Conservation (phyloP, 2,888 invertebrate species). For the Marasmarcha lunaedactyla region DNA sequence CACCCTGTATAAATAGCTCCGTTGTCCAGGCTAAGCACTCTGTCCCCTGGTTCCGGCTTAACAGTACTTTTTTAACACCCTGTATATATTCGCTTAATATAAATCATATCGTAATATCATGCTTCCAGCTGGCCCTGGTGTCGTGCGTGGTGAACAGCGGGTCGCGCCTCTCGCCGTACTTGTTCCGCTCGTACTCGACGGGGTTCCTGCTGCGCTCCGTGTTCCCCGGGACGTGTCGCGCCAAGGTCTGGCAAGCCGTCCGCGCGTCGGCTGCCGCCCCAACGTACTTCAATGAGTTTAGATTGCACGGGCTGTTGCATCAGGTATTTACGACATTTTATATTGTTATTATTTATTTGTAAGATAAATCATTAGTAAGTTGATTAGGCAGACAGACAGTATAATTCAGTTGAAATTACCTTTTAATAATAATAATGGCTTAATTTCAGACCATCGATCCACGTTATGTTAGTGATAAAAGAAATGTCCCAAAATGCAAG, state of each 20-base stretch:
- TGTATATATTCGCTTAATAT: too few species aligned
- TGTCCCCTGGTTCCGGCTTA: too few species aligned
- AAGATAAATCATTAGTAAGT: too few species aligned
- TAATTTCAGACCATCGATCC: too few species aligned
- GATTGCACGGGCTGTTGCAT: slow-evolving; percentile 75
- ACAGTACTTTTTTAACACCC: too few species aligned
- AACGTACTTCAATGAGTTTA: slow-evolving; percentile 88
- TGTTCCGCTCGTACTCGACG: slow-evolving; percentile 88
- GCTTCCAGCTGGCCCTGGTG: slow-evolving; percentile 81
- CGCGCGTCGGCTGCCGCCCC: slow-evolving; percentile 93
- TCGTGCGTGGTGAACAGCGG: slow-evolving; percentile 82
- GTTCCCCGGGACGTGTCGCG: slow-evolving; percentile 77
- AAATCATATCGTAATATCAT: too few species aligned
- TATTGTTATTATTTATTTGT: neutral
- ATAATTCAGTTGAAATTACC: too few species aligned
- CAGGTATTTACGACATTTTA: slow-evolving; percentile 48
- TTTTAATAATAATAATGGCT: too few species aligned
- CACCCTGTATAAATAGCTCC: too few species aligned
- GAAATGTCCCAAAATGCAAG: too few species aligned
- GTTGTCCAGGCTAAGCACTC: too few species aligned
- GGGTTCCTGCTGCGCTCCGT: slow-evolving; percentile 77
- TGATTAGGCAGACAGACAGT: neutral
- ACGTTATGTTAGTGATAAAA: too few species aligned
- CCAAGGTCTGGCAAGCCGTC: slow-evolving; percentile 85
- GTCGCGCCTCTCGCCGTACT: slow-evolving; percentile 76